Evolutionary conservation across 2,113 vertebrate genomes (phyloP).

Genomic region (Calonectris borealis): DNA sequence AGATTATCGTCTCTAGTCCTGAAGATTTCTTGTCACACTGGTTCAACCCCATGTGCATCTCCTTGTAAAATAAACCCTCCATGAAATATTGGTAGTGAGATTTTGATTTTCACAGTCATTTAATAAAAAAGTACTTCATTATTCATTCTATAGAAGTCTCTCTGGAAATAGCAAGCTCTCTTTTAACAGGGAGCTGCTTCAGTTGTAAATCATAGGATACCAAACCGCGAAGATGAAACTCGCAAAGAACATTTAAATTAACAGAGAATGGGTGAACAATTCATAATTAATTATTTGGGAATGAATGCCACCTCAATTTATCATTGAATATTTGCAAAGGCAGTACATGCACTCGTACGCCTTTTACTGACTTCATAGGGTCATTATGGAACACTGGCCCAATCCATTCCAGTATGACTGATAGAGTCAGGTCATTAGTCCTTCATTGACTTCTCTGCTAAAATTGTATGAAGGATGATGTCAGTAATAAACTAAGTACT

Average conservation of each 20-base stretch:
- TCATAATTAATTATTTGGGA: slow-evolving; percentile 62
- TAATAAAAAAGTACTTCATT: slow-evolving; percentile 49
- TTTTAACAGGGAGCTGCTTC: slow-evolving; percentile 4
- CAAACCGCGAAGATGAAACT: slow-evolving; percentile 37
- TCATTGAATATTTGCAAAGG: slow-evolving; percentile 34
- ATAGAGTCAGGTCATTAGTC: background rate
- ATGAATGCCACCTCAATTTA: slow-evolving; percentile 51
- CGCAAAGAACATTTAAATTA: slow-evolving; percentile 53
- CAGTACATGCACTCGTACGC: background rate
- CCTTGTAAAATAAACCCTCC: slow-evolving; percentile 1
- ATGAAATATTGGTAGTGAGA: background rate
- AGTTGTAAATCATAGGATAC: slow-evolving; percentile 23
- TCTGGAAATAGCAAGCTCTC: background rate
- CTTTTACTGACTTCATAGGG: background rate
- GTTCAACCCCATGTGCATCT: background rate
- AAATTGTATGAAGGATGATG: background rate
- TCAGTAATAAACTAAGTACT: background rate
- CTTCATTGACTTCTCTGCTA: background rate
- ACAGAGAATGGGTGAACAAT: slow-evolving; percentile 45
- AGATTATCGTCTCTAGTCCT: background rate
- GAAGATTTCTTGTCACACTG: background rate
- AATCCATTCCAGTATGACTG: background rate
- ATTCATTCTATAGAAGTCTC: slow-evolving; percentile 10
- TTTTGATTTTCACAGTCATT: slow-evolving; percentile 30
- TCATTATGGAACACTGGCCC: background rate